Evolutionary conservation across 2,797 vertebrate genomes (phyloP).

Genomic region (Hippoglossus hippoglossus): DNA sequence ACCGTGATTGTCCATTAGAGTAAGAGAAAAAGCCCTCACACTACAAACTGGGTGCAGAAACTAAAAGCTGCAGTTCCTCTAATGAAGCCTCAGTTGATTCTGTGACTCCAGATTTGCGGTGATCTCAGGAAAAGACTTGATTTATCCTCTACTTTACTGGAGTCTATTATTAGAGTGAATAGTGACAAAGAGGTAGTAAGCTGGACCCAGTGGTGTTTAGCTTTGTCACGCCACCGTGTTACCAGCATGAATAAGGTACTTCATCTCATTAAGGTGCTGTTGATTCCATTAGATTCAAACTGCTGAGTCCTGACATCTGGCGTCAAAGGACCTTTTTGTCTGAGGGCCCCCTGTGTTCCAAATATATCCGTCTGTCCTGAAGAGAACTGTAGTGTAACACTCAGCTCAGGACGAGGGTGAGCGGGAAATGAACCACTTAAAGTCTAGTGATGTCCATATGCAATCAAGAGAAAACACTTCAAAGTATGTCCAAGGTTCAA

Average conservation of each 20-base stretch:
- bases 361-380: constrained; percentile 15
- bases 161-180: background rate
- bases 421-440: too few relatives aligned
- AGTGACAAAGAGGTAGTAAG: background rate
- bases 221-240: constrained; percentile 3
- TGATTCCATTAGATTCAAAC: constrained; percentile 31
- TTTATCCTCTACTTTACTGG: background rate
- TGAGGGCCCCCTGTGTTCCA: constrained; percentile 8
- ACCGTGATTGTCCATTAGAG: constrained; percentile 4
- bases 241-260: constrained; percentile 9
- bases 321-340: constrained; percentile 15
- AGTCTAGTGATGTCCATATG: too few relatives aligned
- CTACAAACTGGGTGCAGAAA: background rate
- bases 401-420: background rate
- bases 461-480: background rate
- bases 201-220: background rate
- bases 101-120: background rate
- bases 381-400: background rate
- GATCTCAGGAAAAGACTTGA: background rate
- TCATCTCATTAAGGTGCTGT: constrained; percentile 40
- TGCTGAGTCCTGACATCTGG: constrained; percentile 14
- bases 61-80: background rate
- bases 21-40: background rate
- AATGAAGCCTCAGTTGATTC: background rate
- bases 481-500: constrained; percentile 4